Evolutionary conservation across 2,888 invertebrate genomes (phyloP).

Genomic region (Amblyjoppa fuscipennis): DNA sequence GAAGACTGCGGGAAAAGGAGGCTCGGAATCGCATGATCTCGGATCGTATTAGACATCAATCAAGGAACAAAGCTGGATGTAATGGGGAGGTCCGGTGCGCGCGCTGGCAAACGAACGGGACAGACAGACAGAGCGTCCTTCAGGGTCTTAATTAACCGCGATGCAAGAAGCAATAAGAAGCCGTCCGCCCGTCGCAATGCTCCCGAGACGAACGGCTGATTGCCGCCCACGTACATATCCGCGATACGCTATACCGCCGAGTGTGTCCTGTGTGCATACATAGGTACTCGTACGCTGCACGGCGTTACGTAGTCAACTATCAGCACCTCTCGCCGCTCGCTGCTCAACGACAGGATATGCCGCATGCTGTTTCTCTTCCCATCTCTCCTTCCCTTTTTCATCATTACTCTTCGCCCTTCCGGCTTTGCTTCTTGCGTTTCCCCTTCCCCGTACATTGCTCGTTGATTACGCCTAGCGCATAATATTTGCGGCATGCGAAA

Average conservation of each 20-base stretch:
- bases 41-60: constrained; percentile 73
- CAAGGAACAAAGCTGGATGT: constrained; percentile 69
- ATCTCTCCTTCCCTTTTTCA: not conserved
- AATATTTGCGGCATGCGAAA: too few relatives aligned
- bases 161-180: constrained; percentile 69
- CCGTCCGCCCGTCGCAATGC: constrained; percentile 72
- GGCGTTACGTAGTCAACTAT: constrained; percentile 10
- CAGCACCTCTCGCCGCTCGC: constrained; percentile 16
- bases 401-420: constrained; percentile 6
- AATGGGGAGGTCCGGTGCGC: constrained; percentile 65
- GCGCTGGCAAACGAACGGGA: constrained; percentile 28
- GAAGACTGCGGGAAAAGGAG: not conserved
- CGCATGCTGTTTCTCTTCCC: constrained; percentile 23
- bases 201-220: constrained; percentile 69
- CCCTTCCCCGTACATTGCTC: not conserved
- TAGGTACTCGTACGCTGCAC: not conserved
- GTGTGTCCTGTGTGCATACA: not conserved
- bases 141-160: constrained; percentile 78
- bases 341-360: constrained; percentile 8
- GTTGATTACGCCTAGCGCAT: not conserved
- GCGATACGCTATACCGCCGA: constrained; percentile 48
- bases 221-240: constrained; percentile 75
- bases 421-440: constrained; percentile 38
- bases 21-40: constrained; percentile 51
- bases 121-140: constrained; percentile 22